Percentiles rank a stretch among this genome's conserved stretches.
phyloP scores from a whole-genome alignment of 2,888 invertebrate genomes.

The Smittia aterrima region DNA sequence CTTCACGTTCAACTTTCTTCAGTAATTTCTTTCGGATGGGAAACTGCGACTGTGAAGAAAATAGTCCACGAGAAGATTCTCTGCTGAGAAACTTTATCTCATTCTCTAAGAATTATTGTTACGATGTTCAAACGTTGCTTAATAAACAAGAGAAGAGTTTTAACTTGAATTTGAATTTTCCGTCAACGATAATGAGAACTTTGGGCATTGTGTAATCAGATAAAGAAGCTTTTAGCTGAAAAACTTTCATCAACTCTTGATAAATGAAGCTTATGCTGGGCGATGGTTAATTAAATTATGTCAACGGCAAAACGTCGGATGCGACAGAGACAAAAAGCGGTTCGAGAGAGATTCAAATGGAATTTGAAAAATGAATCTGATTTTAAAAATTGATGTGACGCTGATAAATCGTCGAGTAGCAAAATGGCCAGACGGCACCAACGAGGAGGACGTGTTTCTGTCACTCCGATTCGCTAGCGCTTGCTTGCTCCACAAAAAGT shows the following conservation, averaged over 20 bases:
- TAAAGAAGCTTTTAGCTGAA: slow-evolving; percentile 3
- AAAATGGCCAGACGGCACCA: background rate
- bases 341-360: background rate
- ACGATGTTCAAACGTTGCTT: background rate
- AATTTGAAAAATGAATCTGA: slow-evolving; percentile 6
- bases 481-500: background rate
- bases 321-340: background rate
- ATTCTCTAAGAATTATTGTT: background rate
- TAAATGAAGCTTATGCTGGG: background rate
- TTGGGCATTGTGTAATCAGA: background rate
- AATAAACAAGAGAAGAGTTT: background rate
- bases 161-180: background rate
- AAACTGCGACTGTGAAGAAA: background rate
- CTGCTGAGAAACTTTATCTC: background rate
- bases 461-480: background rate
- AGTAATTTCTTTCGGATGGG: background rate
- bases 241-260: slow-evolving; percentile 11
- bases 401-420: background rate
- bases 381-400: slow-evolving; percentile 8
- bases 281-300: slow-evolving; percentile 5
- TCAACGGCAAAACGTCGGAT: background rate
- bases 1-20: slow-evolving; percentile 1
- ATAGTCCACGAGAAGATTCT: background rate
- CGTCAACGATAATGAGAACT: background rate
- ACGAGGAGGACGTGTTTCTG: background rate